Evolutionary conservation across 1,140 invertebrate species (phyloP), one percentile per base, ranked within the genome.

Genomic region (Microplitis mediator): DNA sequence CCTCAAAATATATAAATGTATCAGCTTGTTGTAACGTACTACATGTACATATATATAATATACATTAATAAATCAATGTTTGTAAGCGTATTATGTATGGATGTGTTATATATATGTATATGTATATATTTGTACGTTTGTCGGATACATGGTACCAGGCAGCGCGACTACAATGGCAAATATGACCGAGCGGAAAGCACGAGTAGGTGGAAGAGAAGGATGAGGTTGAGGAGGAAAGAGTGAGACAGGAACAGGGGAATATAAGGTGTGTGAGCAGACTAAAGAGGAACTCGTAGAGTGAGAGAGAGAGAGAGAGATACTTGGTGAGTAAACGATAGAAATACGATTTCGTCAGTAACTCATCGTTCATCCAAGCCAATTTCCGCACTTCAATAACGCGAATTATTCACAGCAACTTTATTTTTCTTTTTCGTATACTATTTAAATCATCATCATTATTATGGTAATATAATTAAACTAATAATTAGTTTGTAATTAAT

Each of bases 281-380:
- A 23, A 56, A 56, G 14, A 56, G 8, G 52, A 64, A 35, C 34
- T n/a, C 8, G 14, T 32, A 67, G 36, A 16, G 50, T 34, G 14
- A 50, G 65, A 67, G 65, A 67, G n/a, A 67, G 14, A 52, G 34
- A 23, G 35, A 64, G 35, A 66, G 9, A 54, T 23, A 54, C 52
- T 54, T 50, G 16, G 45, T 67, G 65, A 67, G 65, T 50, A 50
- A 39, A 39, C 50, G 39, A 67, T 50, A 67, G 65, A 67, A 67
- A 67, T 23, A 67, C 65, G 32, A 67, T 67, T 67, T 67, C 65
- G 63, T 67, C 50, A 67, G 50, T 50, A 67, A 54, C 65, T 54
- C 32, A 39, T 54, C 65, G 50, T 39, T 23, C 13, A 67, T 54
- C 32, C n/a, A 50, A 39, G 45, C 62, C 62, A 64, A 64, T 64